Conservation (phyloP, 1,140 invertebrate species). For the Amphibalanus amphitrite region DNA sequence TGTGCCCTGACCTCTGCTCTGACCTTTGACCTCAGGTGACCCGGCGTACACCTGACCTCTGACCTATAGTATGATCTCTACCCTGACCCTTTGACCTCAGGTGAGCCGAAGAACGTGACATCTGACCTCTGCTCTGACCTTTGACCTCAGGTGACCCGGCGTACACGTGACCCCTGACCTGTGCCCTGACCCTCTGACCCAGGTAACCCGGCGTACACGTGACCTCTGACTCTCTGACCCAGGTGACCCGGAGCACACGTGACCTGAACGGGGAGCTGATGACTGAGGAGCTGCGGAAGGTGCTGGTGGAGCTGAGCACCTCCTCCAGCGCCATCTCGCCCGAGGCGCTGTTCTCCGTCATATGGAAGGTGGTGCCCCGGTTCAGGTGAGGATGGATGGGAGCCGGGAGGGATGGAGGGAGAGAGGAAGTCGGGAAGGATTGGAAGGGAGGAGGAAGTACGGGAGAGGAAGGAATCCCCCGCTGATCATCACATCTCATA, state of each 20-base stretch:
- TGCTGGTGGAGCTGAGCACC: slow-evolving; percentile 48
- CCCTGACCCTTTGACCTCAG: slow-evolving; percentile 6
- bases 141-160: neutral
- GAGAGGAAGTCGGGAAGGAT: too few relatives aligned
- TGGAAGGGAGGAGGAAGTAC: too few relatives aligned
- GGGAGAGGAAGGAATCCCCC: too few relatives aligned
- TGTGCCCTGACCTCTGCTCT: neutral
- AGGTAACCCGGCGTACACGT: neutral
- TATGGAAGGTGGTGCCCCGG: slow-evolving; percentile 69
- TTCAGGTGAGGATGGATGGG: slow-evolving; percentile 37
- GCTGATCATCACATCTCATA: too few relatives aligned
- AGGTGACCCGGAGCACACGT: slow-evolving; percentile 40
- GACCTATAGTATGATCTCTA: too few relatives aligned
- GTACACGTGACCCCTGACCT: neutral
- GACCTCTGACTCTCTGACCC: slow-evolving; percentile 6
- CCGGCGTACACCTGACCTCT: slow-evolving; percentile 1
- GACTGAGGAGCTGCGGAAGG: slow-evolving; percentile 59
- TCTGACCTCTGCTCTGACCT: slow-evolving; percentile 26
- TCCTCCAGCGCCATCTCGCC: slow-evolving; percentile 57
- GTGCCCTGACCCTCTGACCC: neutral
- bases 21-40: neutral
- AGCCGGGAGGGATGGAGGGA: too few relatives aligned
- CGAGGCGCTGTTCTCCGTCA: slow-evolving; percentile 58
- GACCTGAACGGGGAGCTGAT: slow-evolving; percentile 47
- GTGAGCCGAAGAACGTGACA: slow-evolving; percentile 42